Evolutionary conservation across 2,797 vertebrate genomes (phyloP), one percentile per base, ranked within the genome.

Genomic region (Tachyglossus aculeatus): DNA sequence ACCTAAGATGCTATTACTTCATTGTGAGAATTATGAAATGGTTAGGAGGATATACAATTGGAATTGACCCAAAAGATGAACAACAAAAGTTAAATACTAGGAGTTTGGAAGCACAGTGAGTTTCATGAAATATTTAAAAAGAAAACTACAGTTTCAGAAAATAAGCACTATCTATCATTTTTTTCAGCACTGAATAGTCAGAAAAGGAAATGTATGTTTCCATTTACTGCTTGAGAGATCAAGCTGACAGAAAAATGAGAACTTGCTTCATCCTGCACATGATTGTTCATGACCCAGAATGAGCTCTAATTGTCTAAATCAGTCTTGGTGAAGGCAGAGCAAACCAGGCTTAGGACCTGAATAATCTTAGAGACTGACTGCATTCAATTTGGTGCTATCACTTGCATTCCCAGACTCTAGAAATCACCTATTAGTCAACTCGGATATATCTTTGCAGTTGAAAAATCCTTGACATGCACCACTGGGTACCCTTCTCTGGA

Each of bases 121-220:
- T 31, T 9, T 66, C 31, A 44, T 48, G 22, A 72, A 76, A 6
- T 21, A 39, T 60, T 43, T 6, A 14, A 29, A n/a, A n/a, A n/a
- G 22, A 16, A 65, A 66, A 45, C 29, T 18, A 16, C 4, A 56
- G 16, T 37, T 34, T 55, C 45, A 60, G 58, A 77, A 80, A 64
- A 33, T 64, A 57, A 57, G 57, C 10, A 29, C 22, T 9, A 9
- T 50, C 15, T 4, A 56, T 22, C 4, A 50, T 9, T 43, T 5
- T 6, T 50, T 15, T 60, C 4, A 22, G 9, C 29, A 19, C 12
- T 22, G 22, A 40, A 18, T 48, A 66, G 66, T 69, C 66, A 57
- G 5, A 18, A 47, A 55, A 61, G 37, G 32, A 74, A 24, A 61
- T 7, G 32, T 9, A 21, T 69, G n/a, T 18, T 36, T 4, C 51